Evolutionary conservation across 1,140 invertebrate species (phyloP).

Genomic region (Trialeurodes vaporariorum): DNA sequence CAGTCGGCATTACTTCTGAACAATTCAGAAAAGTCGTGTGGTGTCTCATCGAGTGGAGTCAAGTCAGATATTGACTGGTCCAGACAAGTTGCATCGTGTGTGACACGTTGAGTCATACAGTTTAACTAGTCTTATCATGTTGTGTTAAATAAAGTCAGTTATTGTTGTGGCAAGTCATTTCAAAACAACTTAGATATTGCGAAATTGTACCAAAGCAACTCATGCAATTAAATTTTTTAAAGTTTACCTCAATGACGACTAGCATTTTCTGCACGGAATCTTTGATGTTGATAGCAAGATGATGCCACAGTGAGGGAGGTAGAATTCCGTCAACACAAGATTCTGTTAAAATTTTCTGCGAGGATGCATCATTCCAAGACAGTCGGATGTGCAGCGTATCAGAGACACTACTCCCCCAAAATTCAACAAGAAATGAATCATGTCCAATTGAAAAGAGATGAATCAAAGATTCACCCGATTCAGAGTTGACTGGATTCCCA

Average conservation of each 20-base stretch:
- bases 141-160: no score
- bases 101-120: no score
- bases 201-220: neutral
- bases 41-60: no score
- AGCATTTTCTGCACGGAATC: constrained; percentile 35
- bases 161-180: no score
- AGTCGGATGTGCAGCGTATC: constrained; percentile 32
- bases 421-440: constrained; percentile 36
- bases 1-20: no score
- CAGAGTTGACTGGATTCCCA: neutral
- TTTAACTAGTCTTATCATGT: no score
- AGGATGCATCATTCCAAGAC: constrained; percentile 42
- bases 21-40: no score
- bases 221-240: neutral
- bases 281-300: constrained; percentile 46
- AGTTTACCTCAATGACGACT: constrained; percentile 34
- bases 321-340: constrained; percentile 38
- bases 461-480: constrained; percentile 22
- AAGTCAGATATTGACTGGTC: no score
- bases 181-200: neutral
- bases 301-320: constrained; percentile 42
- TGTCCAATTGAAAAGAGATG: constrained; percentile 44
- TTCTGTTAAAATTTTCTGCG: constrained; percentile 41
- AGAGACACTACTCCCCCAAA: constrained; percentile 20
- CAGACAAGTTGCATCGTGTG: no score